Evolutionary conservation across 92 coral and sea anemone genomes (phyloP).

Genomic region (Ricordea florida): DNA sequence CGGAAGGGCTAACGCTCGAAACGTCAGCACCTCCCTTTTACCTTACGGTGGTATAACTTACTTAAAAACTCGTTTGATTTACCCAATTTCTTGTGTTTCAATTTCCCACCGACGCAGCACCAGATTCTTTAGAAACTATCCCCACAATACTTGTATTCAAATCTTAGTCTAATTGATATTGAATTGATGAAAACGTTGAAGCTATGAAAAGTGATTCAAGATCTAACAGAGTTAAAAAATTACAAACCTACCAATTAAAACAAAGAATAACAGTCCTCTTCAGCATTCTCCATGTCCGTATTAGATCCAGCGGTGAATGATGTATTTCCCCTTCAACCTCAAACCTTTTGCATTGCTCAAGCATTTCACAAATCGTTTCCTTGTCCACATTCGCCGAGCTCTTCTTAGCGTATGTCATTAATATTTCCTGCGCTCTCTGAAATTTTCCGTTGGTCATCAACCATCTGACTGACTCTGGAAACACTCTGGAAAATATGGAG

Average conservation of each 20-base stretch:
- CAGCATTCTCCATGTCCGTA: constrained; percentile 21
- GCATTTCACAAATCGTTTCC: constrained; percentile 21
- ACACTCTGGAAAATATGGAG: too few species aligned
- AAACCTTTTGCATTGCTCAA: background rate
- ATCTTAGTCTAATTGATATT: too few species aligned
- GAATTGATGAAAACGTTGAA: too few species aligned
- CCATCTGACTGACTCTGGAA: constrained; percentile 80
- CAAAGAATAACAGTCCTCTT: constrained; percentile 30
- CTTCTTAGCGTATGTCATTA: constrained; percentile 55
- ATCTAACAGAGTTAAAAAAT: background rate
- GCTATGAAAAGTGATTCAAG: too few species aligned
- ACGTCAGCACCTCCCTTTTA: too few species aligned
- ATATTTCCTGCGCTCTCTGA: constrained; percentile 38
- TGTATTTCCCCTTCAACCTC: background rate
- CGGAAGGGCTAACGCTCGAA: too few species aligned
- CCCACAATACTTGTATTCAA: too few species aligned
- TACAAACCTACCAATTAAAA: constrained; percentile 19
- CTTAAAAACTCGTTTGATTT: too few species aligned
- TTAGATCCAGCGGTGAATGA: constrained; percentile 18
- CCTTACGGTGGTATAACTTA: too few species aligned
- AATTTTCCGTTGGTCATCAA: constrained; percentile 45
- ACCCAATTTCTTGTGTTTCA: too few species aligned
- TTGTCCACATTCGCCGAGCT: constrained; percentile 34
- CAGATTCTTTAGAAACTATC: too few species aligned
- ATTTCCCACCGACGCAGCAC: too few species aligned